Percentiles rank a stretch among this genome's conserved stretches.
These are phyloP conservation scores for Anthonomus grandis DNA, from an alignment of 1,140 invertebrate genomes.

Conservation along the genomic window DNA sequence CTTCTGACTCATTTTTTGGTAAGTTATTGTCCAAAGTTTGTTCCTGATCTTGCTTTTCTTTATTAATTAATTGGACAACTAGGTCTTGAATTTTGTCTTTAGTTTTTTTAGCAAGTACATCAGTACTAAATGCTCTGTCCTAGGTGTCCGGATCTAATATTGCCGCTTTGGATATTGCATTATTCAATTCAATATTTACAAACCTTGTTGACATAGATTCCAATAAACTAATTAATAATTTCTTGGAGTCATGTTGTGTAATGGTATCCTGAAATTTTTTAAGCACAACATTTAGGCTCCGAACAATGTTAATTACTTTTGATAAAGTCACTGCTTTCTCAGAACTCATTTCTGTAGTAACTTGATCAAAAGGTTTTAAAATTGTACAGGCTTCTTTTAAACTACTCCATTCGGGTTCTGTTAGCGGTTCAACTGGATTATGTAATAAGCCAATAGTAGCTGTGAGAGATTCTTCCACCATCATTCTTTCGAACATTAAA, in stretches of 20 bases:
- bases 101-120: neutral
- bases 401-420: constrained; percentile 4
- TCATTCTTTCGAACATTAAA: constrained; percentile 31
- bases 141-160: constrained; percentile 5
- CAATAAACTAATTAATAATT: neutral
- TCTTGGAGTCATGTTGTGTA: neutral
- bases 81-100: constrained; percentile 5
- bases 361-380: constrained; percentile 36
- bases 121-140: constrained; percentile 3
- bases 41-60: neutral
- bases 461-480: constrained; percentile 27
- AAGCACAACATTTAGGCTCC: neutral
- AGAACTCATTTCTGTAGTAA: constrained; percentile 36
- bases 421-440: constrained; percentile 2
- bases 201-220: neutral
- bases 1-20: neutral
- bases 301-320: constrained; percentile 28
- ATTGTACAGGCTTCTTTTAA: constrained; percentile 7
- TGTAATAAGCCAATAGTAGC: constrained; percentile 15
- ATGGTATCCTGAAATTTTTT: constrained; percentile 1
- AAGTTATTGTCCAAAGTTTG: neutral
- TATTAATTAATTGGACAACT: constrained; percentile 2
- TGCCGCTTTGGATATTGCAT: neutral
- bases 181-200: constrained; percentile 1
- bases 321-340: constrained; percentile 36